phyloP scores from a whole-genome alignment of 2,113 vertebrate genomes.

The Gobio gobio region DNA sequence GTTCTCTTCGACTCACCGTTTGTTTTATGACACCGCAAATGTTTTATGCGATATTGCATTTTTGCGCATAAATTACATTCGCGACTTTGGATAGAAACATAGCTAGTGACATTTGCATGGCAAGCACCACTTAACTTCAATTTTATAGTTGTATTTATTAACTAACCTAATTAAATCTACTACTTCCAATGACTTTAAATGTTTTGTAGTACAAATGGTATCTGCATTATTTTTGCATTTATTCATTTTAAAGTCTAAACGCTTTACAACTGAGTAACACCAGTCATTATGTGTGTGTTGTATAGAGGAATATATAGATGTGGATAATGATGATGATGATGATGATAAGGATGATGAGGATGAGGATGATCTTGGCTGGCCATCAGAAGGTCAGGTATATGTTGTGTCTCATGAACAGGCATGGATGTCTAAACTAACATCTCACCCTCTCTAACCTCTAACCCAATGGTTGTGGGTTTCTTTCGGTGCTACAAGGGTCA shows the following conservation, averaged over 20 bases:
- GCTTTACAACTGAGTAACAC: neutral
- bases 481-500: neutral
- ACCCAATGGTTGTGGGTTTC: constrained; percentile 7
- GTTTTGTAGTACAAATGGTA: neutral
- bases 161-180: no score
- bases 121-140: no score
- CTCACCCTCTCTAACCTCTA: neutral
- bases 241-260: neutral
- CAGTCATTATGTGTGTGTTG: neutral
- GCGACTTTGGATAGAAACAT: no score
- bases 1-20: no score
- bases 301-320: constrained; percentile 24
- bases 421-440: constrained; percentile 1
- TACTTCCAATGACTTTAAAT: no score
- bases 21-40: no score
- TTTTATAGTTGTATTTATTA: no score
- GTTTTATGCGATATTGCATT: no score
- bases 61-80: no score
- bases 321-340: neutral
- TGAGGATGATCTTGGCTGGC: neutral
- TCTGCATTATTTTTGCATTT: no score
- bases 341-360: neutral
- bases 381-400: constrained; percentile 30
- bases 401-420: neutral
- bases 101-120: no score